phyloP scores from a whole-genome alignment of 2,797 vertebrate genomes.

The Ispidina picta region DNA sequence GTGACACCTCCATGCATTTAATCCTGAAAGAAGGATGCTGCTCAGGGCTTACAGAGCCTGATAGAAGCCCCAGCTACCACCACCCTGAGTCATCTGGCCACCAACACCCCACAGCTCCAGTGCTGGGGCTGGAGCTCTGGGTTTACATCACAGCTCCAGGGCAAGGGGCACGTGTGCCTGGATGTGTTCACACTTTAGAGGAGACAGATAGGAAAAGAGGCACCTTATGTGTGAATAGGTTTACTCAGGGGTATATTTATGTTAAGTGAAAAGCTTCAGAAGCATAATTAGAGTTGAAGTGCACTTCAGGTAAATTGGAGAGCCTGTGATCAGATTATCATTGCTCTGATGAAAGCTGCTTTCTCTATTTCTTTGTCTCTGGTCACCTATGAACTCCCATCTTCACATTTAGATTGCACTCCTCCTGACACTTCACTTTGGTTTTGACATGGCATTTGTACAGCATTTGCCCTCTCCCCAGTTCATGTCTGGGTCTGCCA shows the following conservation, averaged over 20 bases:
- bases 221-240: neutral
- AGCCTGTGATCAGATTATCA: neutral
- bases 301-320: conserved; percentile 20
- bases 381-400: neutral
- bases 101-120: fast-evolving
- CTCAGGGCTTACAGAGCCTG: neutral
- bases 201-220: neutral
- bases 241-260: neutral
- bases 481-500: neutral
- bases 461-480: neutral
- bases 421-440: neutral
- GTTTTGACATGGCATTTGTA: fast-evolving
- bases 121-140: fast-evolving
- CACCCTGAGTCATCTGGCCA: neutral
- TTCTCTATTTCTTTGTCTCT: neutral
- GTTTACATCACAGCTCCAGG: neutral
- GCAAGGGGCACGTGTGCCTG: neutral
- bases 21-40: fast-evolving
- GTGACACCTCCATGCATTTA: neutral
- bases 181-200: neutral
- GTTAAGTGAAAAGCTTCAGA: neutral
- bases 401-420: neutral
- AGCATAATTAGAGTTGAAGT: neutral
- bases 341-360: neutral
- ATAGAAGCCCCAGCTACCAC: neutral